A percentile compares a stretch with the other conserved stretches of the same genome.
Evolutionary conservation across 2,113 vertebrate species (phyloP).

Genomic region (Anoura caudifer): DNA sequence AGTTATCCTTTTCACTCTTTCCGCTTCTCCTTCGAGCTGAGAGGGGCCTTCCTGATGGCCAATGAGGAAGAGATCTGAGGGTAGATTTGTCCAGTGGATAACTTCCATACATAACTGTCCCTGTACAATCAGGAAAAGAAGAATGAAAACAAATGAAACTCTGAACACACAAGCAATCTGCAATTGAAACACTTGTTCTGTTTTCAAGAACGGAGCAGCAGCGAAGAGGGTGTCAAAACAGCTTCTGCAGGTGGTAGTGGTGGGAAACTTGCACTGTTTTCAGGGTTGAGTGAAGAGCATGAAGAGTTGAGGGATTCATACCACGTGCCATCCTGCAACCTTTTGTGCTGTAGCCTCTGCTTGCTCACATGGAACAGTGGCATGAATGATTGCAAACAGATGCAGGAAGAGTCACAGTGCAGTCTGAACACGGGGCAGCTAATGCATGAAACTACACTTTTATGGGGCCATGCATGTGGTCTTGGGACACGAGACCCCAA

Average conservation of each 20-base stretch:
- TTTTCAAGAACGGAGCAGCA: neutral
- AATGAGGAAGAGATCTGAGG: neutral
- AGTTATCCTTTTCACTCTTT: neutral
- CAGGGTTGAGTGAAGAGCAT: constrained; percentile 26
- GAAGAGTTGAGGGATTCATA: constrained; percentile 24
- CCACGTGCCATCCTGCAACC: neutral
- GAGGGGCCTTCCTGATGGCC: neutral
- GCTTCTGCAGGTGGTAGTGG: neutral
- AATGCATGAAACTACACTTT: neutral
- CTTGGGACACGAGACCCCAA: neutral
- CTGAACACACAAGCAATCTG: neutral
- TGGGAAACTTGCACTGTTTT: constrained; percentile 46
- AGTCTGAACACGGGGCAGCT: neutral
- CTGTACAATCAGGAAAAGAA: neutral
- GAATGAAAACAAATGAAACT: neutral
- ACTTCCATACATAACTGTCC: neutral
- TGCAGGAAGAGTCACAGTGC: neutral
- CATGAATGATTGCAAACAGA: constrained; percentile 51
- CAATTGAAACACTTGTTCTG: neutral
- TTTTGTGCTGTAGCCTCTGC: neutral
- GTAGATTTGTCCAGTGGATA: neutral
- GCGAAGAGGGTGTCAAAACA: neutral
- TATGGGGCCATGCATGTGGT: neutral
- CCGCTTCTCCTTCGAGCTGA: neutral
- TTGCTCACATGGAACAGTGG: neutral